phyloP scores from a whole-genome alignment of 2,113 vertebrate genomes.

The Poeciliopsis occidentalis region DNA sequence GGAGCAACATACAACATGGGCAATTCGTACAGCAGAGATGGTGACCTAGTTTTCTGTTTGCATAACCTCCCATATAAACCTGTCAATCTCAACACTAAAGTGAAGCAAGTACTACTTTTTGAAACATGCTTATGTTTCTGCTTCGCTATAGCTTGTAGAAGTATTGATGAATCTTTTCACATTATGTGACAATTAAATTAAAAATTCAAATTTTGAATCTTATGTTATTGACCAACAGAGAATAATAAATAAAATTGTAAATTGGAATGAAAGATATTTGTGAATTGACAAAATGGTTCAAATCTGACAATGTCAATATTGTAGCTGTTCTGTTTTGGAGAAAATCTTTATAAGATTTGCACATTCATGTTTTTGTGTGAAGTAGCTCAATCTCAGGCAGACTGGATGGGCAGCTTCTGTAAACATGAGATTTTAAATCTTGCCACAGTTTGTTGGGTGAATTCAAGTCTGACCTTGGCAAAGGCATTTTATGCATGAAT shows the following conservation, averaged over 20 bases:
- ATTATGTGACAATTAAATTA: neutral
- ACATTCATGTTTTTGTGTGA: neutral
- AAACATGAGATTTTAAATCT: neutral
- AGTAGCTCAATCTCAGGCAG: neutral
- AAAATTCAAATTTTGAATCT: too few species aligned
- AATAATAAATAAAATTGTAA: neutral
- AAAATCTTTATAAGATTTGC: neutral
- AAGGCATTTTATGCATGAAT: neutral
- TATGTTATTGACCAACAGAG: neutral
- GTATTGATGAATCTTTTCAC: neutral
- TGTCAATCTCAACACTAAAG: neutral
- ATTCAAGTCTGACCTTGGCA: neutral
- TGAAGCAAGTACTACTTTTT: neutral
- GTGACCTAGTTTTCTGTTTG: constrained; percentile 34
- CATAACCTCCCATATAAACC: neutral
- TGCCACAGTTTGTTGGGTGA: neutral
- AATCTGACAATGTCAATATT: neutral
- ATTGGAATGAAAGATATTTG: neutral
- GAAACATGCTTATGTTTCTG: too few species aligned
- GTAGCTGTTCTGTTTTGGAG: neutral
- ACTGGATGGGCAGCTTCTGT: neutral
- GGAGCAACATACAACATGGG: constrained; percentile 95
- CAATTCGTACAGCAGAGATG: constrained; percentile 85
- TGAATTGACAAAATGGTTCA: neutral
- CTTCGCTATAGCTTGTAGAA: neutral